Conservation (phyloP, 2,797 vertebrate genomes). For the Lindbergichthys nudifrons region DNA sequence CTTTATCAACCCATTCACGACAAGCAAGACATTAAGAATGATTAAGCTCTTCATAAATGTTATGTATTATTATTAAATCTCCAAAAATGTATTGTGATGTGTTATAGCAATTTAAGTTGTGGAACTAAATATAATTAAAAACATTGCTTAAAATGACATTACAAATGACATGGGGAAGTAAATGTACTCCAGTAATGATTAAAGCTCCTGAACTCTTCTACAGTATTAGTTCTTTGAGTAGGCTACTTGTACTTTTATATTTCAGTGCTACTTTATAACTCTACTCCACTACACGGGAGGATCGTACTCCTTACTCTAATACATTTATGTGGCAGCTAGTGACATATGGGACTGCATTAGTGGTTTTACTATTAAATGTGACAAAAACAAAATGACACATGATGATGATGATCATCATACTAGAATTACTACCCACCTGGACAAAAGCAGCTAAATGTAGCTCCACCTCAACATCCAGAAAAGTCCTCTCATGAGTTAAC, state of each 20-base stretch:
- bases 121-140: background rate
- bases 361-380: background rate
- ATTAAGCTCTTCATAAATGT: background rate
- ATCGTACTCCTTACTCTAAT: background rate
- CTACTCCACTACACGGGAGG: background rate
- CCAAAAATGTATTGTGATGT: background rate
- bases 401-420: background rate
- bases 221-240: background rate
- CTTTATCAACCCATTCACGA: slow-evolving; percentile 6
- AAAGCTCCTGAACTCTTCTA: background rate
- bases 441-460: background rate
- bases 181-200: background rate
- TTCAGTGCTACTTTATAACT: background rate
- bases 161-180: too few species aligned
- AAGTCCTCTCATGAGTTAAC: background rate
- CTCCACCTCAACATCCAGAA: background rate
- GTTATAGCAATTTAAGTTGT: background rate
- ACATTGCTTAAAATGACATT: background rate
- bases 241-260: background rate
- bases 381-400: background rate
- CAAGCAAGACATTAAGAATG: background rate
- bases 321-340: background rate
- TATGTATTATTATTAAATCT: too few species aligned
- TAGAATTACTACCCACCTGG: background rate
- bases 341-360: background rate